These are phyloP conservation scores for Chloroclysta siterata DNA, from an alignment of 2,888 invertebrate genomes.

Conservation along the genomic window DNA sequence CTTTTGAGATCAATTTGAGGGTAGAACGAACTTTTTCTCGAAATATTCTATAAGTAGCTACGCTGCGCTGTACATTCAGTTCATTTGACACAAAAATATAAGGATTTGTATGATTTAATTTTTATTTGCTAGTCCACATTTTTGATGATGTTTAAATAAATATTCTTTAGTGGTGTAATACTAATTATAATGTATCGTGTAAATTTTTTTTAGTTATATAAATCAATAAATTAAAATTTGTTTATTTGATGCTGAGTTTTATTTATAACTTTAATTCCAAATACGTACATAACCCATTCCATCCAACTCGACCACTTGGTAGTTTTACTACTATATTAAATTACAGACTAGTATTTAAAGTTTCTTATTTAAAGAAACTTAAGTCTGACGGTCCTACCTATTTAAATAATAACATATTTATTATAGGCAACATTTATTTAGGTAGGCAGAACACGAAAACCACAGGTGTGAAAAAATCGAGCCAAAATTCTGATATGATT, in stretches of 20 bases:
- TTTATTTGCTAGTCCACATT: constrained; percentile 83
- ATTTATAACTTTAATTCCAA: constrained; percentile 45
- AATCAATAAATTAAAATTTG: constrained; percentile 85
- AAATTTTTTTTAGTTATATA: constrained; percentile 83
- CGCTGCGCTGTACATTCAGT: constrained; percentile 41
- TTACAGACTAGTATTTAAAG: too few relatives aligned
- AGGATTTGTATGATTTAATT: constrained; percentile 73
- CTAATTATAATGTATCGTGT: constrained; percentile 84
- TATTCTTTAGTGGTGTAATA: constrained; percentile 83
- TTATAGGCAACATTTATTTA: too few relatives aligned
- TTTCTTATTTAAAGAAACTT: too few relatives aligned
- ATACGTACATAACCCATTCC: neutral
- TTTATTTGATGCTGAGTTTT: constrained; percentile 78
- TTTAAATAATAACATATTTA: too few relatives aligned
- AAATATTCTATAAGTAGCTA: constrained; percentile 10
- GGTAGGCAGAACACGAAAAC: too few relatives aligned
- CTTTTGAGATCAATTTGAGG: constrained; percentile 17
- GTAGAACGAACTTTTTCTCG: constrained; percentile 16
- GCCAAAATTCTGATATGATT: neutral
- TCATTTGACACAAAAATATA: constrained; percentile 42
- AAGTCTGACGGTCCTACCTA: too few relatives aligned
- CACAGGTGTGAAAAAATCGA: too few relatives aligned
- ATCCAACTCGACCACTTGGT: too few relatives aligned
- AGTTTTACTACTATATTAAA: too few relatives aligned
- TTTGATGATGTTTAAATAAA: constrained; percentile 81